Evolutionary conservation across 1,140 invertebrate species (phyloP), one percentile per base, ranked within the genome.

Genomic region (Tetragonula clypearis): DNA sequence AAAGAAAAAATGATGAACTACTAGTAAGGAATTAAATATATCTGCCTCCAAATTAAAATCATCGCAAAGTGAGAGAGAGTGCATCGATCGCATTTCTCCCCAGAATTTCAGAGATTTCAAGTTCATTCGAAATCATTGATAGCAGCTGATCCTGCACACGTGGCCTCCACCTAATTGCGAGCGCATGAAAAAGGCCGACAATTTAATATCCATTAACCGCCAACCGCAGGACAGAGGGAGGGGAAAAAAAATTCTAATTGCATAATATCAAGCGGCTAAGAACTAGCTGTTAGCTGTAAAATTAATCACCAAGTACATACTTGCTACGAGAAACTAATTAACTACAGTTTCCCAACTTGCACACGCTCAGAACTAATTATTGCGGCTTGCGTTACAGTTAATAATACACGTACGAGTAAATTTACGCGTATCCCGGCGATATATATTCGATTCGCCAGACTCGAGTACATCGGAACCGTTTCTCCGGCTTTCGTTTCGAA

Each of bases 281-380:
- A 49, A 78, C 60, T 49, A 65, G 35, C 12, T 65, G 23, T 66
- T 53, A 26, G 19, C 14, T 23, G 17, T 65, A n/a, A 60, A 49
- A 77, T 26, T 65, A 77, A 65, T 77, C 49, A 65, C 41, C 30
- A 41, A 65, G 15, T 49, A 77, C 60, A 53, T 49, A 62, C 23
- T 8, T 41, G 58, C 8, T 53, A 49, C 60, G 49, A 65, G 60
- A 14, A 65, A 78, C 41, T 78, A 65, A 78, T 78, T 78, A 78
- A 65, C 60, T 65, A 49, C 23, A 78, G 62, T 78, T 78, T 26
- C 4, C 41, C 23, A 62, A 77, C 58, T 21, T 41, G 56, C 17
- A 21, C 26, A 35, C 6, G 35, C 15, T 77, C 41, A n/a, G 35
- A 77, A 26, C 41, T 65, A 65, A 65, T 65, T 77, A 77, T 49